These are phyloP conservation scores for Dryococelus australis DNA, from an alignment of 2,888 invertebrate species.

Conservation along the genomic window DNA sequence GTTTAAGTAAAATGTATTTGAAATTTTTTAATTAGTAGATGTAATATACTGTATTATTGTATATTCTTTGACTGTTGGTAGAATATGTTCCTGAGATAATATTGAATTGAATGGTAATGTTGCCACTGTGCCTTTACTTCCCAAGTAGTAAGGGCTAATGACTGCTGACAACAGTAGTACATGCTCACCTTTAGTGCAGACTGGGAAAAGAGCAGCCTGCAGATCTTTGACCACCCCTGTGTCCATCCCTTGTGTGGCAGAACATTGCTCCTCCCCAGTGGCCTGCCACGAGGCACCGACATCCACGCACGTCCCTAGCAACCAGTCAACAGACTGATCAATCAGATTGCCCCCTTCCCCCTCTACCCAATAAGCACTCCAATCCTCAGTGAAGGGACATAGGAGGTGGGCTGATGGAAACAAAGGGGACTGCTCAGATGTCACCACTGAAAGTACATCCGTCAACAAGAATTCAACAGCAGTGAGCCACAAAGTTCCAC, in stretches of 20 bases:
- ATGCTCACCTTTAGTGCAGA: slow-evolving; percentile 46
- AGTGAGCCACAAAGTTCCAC: too few species aligned
- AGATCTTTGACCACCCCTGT: slow-evolving; percentile 64
- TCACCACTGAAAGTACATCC: too few species aligned
- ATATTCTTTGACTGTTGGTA: too few species aligned
- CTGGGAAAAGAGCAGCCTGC: slow-evolving; percentile 72
- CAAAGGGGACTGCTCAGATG: too few species aligned
- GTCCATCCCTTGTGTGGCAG: slow-evolving; percentile 42
- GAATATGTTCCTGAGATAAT: too few species aligned
- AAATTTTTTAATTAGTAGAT: too few species aligned
- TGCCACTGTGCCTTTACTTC: not conserved
- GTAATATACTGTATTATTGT: too few species aligned
- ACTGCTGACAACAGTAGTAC: not conserved
- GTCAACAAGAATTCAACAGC: too few species aligned
- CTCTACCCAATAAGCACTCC: not conserved
- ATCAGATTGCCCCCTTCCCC: not conserved
- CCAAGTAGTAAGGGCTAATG: not conserved
- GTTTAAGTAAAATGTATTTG: too few species aligned
- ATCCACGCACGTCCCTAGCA: not conserved
- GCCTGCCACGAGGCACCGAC: slow-evolving; percentile 5
- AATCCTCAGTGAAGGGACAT: not conserved
- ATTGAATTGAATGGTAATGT: too few species aligned
- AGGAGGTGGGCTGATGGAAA: not conserved
- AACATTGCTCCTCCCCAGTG: not conserved
- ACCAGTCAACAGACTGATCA: slow-evolving; percentile 9